A percentile compares a stretch with the other conserved stretches of the same genome.
These are phyloP conservation scores for Myotis pilosus DNA, from an alignment of 2,797 vertebrate species.

Conservation along the genomic window DNA sequence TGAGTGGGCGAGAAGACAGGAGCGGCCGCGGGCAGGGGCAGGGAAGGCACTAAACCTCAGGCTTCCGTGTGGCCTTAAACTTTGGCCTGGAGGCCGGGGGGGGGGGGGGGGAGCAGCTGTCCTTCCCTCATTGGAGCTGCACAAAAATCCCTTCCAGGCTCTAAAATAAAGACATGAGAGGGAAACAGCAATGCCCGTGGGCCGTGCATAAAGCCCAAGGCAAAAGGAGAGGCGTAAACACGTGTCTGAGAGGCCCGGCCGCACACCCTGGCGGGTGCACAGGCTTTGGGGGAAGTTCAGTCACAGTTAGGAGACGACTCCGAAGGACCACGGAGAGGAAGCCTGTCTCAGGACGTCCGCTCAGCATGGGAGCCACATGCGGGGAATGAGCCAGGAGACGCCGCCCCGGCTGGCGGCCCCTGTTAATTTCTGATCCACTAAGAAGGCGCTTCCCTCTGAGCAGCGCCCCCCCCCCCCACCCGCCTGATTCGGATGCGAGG, in stretches of 20 bases:
- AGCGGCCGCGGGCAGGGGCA: background rate
- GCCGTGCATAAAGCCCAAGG: background rate
- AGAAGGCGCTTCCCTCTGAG: slow-evolving; percentile 73
- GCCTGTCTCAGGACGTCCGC: slow-evolving; percentile 55
- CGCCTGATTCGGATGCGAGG: slow-evolving; percentile 87
- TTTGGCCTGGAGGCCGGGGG: background rate
- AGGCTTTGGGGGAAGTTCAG: background rate
- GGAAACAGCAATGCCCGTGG: background rate
- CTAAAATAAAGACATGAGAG: background rate
- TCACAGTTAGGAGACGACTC: background rate
- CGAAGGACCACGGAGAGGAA: background rate
- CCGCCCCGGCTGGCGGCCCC: slow-evolving; percentile 52
- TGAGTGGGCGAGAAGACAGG: accelerated
- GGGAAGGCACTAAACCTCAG: background rate
- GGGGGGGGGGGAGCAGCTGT: too few relatives aligned
- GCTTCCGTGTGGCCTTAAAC: background rate
- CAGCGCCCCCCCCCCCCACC: slow-evolving; percentile 48
- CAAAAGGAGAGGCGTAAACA: background rate
- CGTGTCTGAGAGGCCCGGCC: background rate
- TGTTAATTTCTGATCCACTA: slow-evolving; percentile 82
- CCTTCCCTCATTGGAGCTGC: background rate
- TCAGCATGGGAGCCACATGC: slow-evolving; percentile 67
- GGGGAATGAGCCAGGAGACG: slow-evolving; percentile 62
- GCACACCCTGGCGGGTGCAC: background rate
- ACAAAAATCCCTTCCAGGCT: background rate